Evolutionary conservation across 1,140 invertebrate species (phyloP), one percentile per base, ranked within the genome.

Genomic region (Drosophila sp.): DNA sequence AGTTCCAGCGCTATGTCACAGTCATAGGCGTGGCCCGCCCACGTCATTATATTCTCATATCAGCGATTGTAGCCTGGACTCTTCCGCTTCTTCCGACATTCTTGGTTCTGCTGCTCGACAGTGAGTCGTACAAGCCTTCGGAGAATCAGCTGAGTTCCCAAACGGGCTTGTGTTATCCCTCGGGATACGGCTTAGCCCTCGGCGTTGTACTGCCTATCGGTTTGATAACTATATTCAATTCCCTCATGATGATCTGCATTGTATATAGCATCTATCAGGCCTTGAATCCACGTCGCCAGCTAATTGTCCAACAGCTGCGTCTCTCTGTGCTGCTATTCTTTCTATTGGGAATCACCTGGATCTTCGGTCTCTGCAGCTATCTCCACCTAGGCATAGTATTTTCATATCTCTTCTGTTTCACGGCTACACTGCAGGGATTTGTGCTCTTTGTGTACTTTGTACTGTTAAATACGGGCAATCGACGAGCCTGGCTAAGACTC

Each of bases 381-480:
- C 91, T 94, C 7, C 91, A 92, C 4, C 92, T 92, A 9, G 81
- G 89, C 25, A 78, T 93, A 21, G 61, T 93, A 14, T 95, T 94
- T 87, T 93, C 93, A 1, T 95, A 95, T 79, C 78, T 95, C 2
- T 95, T 95, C 76, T 94, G 94, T 82, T 78, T 95, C 1, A 94
- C 94, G 2, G 93, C 94, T 7, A 93, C 94, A 1, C 57, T 94
- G 18, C 94, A 95, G 90, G 94, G 94, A 4, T 94, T 95, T 77
- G 92, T 95, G 8, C 89, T 95, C 18, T 95, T 95, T 78, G 77
- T 95, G 2, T 95, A 94, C 80, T 95, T 95, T 87, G 93, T 95
- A 13, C 86, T 94, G 2, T 93, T 94, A 63, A 94, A 95, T 89
- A 92, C 93, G 2, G 90, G 91, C 4, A 94, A 94, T 9, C 92